Evolutionary conservation across 2,888 invertebrate genomes (phyloP).

Genomic region (Drosophila kambysellisi): DNA sequence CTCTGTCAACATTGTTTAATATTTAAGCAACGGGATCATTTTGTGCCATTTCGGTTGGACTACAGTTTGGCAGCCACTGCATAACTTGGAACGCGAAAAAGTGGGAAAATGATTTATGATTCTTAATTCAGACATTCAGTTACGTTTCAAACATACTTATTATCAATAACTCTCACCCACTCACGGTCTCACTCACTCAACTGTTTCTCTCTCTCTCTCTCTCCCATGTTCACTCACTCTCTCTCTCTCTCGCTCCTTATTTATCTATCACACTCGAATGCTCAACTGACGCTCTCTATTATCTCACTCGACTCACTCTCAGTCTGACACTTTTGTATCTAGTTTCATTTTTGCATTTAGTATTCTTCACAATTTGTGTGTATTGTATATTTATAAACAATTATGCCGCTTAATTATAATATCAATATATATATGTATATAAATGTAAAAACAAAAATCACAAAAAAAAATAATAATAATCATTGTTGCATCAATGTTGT

Average conservation of each 20-base stretch:
- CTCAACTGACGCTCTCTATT: constrained; percentile 37
- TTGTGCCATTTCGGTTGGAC: constrained; percentile 68
- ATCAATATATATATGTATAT: constrained; percentile 46
- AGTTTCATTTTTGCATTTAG: constrained; percentile 82
- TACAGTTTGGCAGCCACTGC: constrained; percentile 50
- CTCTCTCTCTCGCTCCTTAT: constrained; percentile 10
- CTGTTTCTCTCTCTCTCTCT: constrained; percentile 39
- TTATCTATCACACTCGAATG: constrained; percentile 18
- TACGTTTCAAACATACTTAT: constrained; percentile 42
- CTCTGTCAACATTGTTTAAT: constrained; percentile 64
- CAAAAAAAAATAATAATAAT: constrained; percentile 55
- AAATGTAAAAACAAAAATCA: constrained; percentile 52
- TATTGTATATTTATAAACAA: constrained; percentile 81
- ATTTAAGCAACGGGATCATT: constrained; percentile 66
- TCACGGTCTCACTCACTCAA: constrained; percentile 37
- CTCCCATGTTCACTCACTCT: constrained; percentile 28
- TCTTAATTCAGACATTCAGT: constrained; percentile 68
- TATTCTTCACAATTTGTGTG: constrained; percentile 80
- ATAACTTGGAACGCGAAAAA: constrained; percentile 2
- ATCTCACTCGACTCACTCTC: constrained; percentile 56
- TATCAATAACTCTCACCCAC: constrained; percentile 49
- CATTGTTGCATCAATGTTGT: constrained; percentile 49
- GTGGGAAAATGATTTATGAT: constrained; percentile 73
- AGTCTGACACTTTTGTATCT: constrained; percentile 81
- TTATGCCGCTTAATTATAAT: constrained; percentile 80